phyloP scores from a whole-genome alignment of 1,140 invertebrate species.

The Radopholus similis region DNA sequence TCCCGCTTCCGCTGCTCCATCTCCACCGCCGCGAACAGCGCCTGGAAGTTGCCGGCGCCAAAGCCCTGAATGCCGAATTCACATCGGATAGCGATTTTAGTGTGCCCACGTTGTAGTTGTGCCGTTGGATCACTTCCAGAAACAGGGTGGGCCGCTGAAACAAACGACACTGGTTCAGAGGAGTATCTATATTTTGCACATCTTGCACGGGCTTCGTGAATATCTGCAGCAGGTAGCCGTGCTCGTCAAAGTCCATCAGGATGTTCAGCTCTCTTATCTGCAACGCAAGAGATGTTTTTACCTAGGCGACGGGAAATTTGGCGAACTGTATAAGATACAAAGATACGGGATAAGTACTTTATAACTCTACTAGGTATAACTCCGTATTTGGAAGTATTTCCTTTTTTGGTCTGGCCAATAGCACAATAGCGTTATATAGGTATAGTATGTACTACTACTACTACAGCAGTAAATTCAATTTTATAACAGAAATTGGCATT shows the following conservation, averaged over 20 bases:
- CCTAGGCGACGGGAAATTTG: no score
- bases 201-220: conserved; percentile 98
- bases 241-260: conserved; percentile 92
- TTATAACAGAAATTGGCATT: no score
- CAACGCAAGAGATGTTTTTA: no score
- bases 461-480: no score
- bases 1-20: conserved; percentile 67
- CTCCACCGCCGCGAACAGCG: conserved; percentile 95
- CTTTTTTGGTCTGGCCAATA: no score
- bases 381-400: no score
- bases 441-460: no score
- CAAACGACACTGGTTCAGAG: background rate
- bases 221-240: conserved; percentile 95
- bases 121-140: conserved; percentile 91
- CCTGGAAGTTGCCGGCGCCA: conserved; percentile 97
- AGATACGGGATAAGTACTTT: no score
- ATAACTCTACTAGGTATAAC: no score
- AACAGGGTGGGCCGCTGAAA: conserved; percentile 80
- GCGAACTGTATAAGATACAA: no score
- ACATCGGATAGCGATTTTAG: background rate
- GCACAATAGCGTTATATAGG: no score
- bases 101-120: conserved; percentile 67
- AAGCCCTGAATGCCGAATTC: conserved; percentile 74
- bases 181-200: conserved; percentile 14
- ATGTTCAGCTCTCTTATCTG: conserved; percentile 77